Base-by-base conservation (phyloP, 2,888 invertebrate species). In the Cerastoderma edule region DNA sequence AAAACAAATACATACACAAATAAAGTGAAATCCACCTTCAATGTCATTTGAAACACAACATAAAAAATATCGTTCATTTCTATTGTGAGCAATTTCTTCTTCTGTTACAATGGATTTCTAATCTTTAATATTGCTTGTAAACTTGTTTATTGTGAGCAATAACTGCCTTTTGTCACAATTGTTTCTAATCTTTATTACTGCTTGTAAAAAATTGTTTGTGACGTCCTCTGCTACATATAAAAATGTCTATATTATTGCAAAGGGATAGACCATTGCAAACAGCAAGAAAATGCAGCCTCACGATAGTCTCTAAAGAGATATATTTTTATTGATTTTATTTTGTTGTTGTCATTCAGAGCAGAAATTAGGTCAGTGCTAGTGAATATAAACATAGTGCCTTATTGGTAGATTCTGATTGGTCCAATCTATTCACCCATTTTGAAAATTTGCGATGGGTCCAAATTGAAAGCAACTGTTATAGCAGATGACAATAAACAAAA, bases 361-460 rank as follows among this genome's bases (percentile, higher is more conserved):
- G 19, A 33, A 60, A 60, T 13, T 24, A 60, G 60, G 60, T 60
- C 60, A 60, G 24, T 60, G 60, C 39, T 27, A 22, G 3, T 16
- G 60, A 39, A 39, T 39, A 60, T 60, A 60, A 60, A 60, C 60
- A 60, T 60, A 27, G 60, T 22, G 24, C n/a, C 22, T 30, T 27
- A 60, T 33, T 60, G 35, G 39, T 32, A 22, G 60, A 60, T 39
- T 60, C 35, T 60, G 60, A 60, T 60, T 60, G 60, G 60, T 24
- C 24, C 39, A 33, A 50, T n/a, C 50, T n/a, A 6, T 50, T 50
- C 22, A 6, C 19, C 53, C n/a, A 53, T 22, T 22, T 13, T 22
- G 1, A 53, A 22, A 53, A 22, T 53, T 53, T 24, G n/a, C 19
- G 2, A 53, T 24, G n/a, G 24, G 53, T 53, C 53, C n/a, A 53